phyloP scores from a whole-genome alignment of 1,140 invertebrate species.

The Meloidogyne chitwoodi region DNA sequence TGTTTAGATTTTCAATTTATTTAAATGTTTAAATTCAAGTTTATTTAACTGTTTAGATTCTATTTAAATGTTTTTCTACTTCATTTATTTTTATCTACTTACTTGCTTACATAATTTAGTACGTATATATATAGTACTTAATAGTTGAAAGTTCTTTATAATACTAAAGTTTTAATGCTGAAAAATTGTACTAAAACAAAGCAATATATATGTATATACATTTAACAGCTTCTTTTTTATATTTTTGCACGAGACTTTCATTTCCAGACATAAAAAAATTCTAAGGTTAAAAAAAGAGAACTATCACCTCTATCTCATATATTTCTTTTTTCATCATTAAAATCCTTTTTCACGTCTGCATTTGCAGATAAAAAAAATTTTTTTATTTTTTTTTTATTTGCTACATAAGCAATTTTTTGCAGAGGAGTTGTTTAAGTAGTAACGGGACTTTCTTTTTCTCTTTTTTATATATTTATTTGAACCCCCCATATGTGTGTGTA shows the following conservation, averaged over 20 bases:
- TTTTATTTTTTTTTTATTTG: neutral
- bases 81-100: neutral
- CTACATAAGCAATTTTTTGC: neutral
- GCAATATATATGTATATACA: neutral
- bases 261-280: neutral
- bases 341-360: too few species aligned
- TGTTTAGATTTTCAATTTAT: neutral
- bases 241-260: neutral
- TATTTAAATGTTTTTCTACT: too few species aligned
- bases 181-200: neutral
- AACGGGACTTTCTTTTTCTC: too few species aligned
- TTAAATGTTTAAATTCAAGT: neutral
- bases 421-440: too few species aligned
- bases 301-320: neutral
- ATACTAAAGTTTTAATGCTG: neutral
- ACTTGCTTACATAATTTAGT: neutral
- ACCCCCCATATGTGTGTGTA: too few species aligned
- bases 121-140: too few species aligned
- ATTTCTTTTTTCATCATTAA: too few species aligned
- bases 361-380: too few species aligned
- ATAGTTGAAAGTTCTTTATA: neutral
- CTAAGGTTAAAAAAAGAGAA: neutral
- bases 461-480: too few species aligned
- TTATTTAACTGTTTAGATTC: neutral
- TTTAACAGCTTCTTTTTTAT: neutral